These are phyloP conservation scores for Potamilus streckersoni DNA, from an alignment of 1,140 invertebrate species.

Conservation along the genomic window DNA sequence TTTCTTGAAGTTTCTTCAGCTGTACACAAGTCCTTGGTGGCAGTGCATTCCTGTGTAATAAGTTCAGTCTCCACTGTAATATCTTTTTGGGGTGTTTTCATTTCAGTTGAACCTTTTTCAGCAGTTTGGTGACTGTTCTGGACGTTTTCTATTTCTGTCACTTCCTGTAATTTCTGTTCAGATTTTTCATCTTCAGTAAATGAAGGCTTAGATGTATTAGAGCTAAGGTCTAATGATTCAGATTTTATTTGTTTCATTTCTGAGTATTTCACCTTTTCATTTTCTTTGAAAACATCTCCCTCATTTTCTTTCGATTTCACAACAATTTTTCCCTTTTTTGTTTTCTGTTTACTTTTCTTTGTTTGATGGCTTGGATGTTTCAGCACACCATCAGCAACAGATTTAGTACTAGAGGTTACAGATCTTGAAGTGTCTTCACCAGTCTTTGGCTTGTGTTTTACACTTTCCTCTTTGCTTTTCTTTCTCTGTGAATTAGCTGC, in stretches of 20 bases:
- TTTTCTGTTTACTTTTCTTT: conserved; percentile 8
- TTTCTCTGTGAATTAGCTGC: background rate
- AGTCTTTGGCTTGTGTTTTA: conserved; percentile 7
- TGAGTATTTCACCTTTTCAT: conserved; percentile 22
- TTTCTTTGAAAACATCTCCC: conserved; percentile 6
- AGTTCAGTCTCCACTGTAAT: too few relatives aligned
- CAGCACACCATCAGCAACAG: background rate
- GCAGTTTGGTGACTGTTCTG: background rate
- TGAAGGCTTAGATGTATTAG: background rate
- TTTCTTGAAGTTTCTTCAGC: conserved; percentile 4
- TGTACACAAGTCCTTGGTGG: background rate
- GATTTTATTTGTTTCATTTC: conserved; percentile 10
- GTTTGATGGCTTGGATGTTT: background rate
- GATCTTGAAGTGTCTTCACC: conserved; percentile 3
- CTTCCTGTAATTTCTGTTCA: background rate
- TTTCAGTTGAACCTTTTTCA: background rate
- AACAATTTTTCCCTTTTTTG: conserved; percentile 14
- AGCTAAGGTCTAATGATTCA: conserved; percentile 1
- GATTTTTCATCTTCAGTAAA: background rate
- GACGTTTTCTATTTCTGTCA: background rate
- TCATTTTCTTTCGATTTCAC: conserved; percentile 1
- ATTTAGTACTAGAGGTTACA: background rate
- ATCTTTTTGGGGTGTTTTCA: conserved; percentile 3
- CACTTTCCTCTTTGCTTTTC: conserved; percentile 19
- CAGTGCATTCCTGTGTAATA: too few relatives aligned